Percentiles rank a stretch among this genome's conserved stretches.
These are phyloP conservation scores for Drosophila kokeensis DNA, from an alignment of 2,888 invertebrate species.

Conservation along the genomic window DNA sequence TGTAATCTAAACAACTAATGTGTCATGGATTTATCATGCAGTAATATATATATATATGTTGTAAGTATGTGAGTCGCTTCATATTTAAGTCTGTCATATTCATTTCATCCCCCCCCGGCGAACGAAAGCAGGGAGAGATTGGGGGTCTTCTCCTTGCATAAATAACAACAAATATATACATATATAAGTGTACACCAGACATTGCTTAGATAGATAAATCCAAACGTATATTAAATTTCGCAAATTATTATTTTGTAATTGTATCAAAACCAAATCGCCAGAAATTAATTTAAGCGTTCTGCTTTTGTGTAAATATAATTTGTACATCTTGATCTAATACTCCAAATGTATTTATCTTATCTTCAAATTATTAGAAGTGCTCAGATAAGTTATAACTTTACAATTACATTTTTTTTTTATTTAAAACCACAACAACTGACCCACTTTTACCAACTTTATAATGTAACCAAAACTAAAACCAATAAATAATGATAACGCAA, in stretches of 20 bases:
- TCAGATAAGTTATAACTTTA: background rate
- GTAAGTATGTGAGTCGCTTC: background rate
- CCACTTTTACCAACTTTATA: conserved; percentile 45
- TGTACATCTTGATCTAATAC: background rate
- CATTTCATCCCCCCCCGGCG: no score
- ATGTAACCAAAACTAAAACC: conserved; percentile 20
- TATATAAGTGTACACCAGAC: background rate
- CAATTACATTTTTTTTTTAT: background rate
- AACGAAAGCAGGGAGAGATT: no score
- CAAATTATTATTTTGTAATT: conserved; percentile 34
- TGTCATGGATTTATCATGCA: background rate
- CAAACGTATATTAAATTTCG: conserved; percentile 23
- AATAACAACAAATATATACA: background rate
- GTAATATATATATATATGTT: background rate
- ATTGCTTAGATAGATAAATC: background rate
- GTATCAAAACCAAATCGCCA: conserved; percentile 34
- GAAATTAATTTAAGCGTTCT: background rate
- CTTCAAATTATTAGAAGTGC: conserved; percentile 16
- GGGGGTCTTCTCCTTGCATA: background rate
- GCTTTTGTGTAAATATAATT: background rate
- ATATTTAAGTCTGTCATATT: background rate
- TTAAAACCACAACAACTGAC: conserved; percentile 29
- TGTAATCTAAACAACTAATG: background rate
- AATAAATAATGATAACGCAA: conserved; percentile 10
- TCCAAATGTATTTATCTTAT: conserved; percentile 1